Evolutionary conservation across 2,888 invertebrate species (phyloP).

Genomic region (Brachynemurus nebulosus): DNA sequence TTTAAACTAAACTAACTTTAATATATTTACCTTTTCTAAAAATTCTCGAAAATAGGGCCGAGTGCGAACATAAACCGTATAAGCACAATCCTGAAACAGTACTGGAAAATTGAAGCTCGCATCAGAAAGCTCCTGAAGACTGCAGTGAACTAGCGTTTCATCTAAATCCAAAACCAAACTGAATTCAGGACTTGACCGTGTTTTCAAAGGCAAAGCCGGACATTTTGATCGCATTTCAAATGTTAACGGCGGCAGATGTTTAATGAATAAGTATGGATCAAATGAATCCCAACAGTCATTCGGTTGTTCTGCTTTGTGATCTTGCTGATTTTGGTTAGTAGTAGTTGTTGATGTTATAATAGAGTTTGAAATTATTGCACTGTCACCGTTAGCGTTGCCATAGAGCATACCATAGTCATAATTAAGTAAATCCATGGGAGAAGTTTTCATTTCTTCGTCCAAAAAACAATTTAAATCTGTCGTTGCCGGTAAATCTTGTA

Average conservation of each 20-base stretch:
- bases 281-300: constrained; percentile 65
- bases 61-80: constrained; percentile 74
- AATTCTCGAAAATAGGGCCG: constrained; percentile 87
- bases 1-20: no score
- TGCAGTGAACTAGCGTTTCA: constrained; percentile 92
- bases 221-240: constrained; percentile 57
- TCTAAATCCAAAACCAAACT: constrained; percentile 64
- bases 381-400: constrained; percentile 13
- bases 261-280: constrained; percentile 83
- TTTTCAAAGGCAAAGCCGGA: constrained; percentile 82
- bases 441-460: constrained; percentile 36
- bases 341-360: not conserved
- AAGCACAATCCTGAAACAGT: constrained; percentile 79
- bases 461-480: constrained; percentile 37
- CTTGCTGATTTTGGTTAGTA: not conserved
- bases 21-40: constrained; percentile 51
- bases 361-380: constrained; percentile 19
- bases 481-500: constrained; percentile 29
- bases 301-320: constrained; percentile 21
- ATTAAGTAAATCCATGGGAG: constrained; percentile 25
- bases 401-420: constrained; percentile 24
- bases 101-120: constrained; percentile 92
- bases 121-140: constrained; percentile 78
- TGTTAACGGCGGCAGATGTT: constrained; percentile 72
- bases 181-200: constrained; percentile 83